Percentiles rank a stretch among this genome's conserved stretches.
Evolutionary conservation across 2,797 vertebrate genomes (phyloP).

Genomic region (Gallirallus australis): DNA sequence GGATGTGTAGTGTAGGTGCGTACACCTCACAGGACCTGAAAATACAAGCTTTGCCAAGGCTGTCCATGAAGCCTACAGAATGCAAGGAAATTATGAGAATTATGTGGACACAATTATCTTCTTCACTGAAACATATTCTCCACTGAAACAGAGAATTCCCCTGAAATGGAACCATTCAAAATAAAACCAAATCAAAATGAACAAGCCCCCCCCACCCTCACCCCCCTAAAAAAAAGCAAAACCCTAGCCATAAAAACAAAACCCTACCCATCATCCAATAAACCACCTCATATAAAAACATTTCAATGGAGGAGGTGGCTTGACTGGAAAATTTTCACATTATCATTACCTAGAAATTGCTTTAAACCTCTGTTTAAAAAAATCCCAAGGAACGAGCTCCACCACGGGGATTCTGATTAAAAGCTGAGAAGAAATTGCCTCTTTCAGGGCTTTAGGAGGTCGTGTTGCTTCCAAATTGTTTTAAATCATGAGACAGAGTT

Average conservation of each 20-base stretch:
- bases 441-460: not conserved
- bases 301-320: not conserved
- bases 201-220: too few species aligned
- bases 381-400: not conserved
- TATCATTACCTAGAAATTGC: not conserved
- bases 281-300: not conserved
- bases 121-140: not conserved
- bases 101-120: not conserved
- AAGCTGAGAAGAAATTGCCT: not conserved
- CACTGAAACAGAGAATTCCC: not conserved
- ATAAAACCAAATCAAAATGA: too few species aligned
- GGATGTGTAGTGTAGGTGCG: not conserved
- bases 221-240: too few species aligned
- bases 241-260: too few species aligned
- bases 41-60: not conserved
- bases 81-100: not conserved
- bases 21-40: not conserved
- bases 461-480: not conserved
- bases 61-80: not conserved
- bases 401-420: not conserved
- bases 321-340: not conserved
- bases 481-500: not conserved
- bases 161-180: not conserved
- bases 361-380: not conserved
- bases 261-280: too few species aligned